These are phyloP conservation scores for Anoura caudifer DNA, from an alignment of 2,113 vertebrate species.

Conservation along the genomic window DNA sequence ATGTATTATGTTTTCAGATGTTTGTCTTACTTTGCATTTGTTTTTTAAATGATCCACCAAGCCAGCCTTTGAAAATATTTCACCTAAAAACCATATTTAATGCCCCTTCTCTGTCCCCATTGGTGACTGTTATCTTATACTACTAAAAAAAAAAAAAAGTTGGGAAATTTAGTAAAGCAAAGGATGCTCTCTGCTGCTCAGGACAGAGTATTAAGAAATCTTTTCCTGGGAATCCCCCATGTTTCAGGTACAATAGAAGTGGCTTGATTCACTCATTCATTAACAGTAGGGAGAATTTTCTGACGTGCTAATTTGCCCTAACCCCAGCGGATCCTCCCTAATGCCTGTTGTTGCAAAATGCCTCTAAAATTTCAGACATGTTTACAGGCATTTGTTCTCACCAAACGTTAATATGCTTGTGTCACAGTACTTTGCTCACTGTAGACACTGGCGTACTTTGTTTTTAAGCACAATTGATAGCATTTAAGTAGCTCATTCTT, in stretches of 20 bases:
- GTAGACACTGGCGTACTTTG: background rate
- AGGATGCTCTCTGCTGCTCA: conserved; percentile 4
- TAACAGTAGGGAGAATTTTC: conserved; percentile 47
- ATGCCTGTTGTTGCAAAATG: conserved; percentile 46
- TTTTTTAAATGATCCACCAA: background rate
- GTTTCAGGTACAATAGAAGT: conserved; percentile 10
- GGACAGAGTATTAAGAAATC: conserved; percentile 42
- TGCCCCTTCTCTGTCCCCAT: background rate
- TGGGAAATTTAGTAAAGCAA: background rate
- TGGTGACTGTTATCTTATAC: background rate
- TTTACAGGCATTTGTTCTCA: conserved; percentile 1
- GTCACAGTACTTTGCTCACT: conserved; percentile 35
- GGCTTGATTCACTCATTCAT: conserved; percentile 57
- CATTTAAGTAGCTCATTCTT: background rate
- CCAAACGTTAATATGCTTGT: background rate
- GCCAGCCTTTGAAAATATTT: background rate
- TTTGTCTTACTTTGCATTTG: background rate
- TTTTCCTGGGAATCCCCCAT: conserved; percentile 54
- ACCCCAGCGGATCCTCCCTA: background rate
- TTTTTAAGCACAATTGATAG: background rate
- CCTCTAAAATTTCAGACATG: conserved; percentile 46
- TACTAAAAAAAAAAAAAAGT: background rate
- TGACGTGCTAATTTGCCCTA: background rate
- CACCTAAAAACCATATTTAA: background rate
- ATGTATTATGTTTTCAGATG: background rate